Conservation (phyloP, 2,113 vertebrate species). For the Crotophaga sulcirostris region DNA sequence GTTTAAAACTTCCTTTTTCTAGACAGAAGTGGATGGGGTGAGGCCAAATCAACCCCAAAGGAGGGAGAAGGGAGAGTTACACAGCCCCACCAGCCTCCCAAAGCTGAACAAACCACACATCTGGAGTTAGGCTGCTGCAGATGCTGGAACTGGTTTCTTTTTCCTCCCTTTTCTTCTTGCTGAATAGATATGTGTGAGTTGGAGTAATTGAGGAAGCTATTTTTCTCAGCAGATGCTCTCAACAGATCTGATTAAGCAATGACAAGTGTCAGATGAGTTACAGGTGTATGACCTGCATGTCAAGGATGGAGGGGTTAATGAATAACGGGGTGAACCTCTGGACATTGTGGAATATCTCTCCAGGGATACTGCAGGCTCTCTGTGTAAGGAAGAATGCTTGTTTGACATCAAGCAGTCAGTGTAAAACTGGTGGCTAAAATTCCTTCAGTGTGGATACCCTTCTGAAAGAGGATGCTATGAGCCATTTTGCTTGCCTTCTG, state of each 20-base stretch:
- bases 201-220: neutral
- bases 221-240: neutral
- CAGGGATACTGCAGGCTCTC: neutral
- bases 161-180: neutral
- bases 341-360: neutral
- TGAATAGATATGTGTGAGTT: neutral
- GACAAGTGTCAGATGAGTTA: neutral
- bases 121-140: neutral
- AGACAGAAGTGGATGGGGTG: neutral
- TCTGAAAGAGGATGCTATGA: neutral
- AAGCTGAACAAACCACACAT: neutral
- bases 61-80: neutral
- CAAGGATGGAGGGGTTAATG: constrained; percentile 47
- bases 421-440: neutral
- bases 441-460: neutral
- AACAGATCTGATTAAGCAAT: neutral
- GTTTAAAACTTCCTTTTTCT: neutral
- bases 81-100: neutral
- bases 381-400: neutral
- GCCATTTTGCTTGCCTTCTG: neutral
- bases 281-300: neutral
- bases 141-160: neutral
- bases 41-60: neutral
- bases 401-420: neutral
- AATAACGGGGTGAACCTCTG: constrained; percentile 18